Evolutionary conservation across 1,140 invertebrate genomes (phyloP), one percentile per base, ranked within the genome.

Genomic region (Hydropsyche tenuis): DNA sequence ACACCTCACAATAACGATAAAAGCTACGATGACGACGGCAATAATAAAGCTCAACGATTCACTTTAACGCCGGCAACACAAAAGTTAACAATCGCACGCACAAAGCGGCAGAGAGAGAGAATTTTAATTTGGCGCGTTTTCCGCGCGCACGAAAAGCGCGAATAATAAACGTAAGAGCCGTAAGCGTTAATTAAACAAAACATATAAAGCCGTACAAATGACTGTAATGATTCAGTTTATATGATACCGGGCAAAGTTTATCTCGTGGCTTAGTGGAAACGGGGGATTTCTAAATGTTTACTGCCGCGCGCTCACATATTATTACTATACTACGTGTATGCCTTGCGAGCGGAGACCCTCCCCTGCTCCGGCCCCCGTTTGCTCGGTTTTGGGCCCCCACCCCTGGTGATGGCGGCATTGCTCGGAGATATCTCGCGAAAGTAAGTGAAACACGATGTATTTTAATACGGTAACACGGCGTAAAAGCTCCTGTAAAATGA

Each of bases 371-470:
- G 12, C 16, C n/a, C 14, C n/a, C 63, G 22, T 16, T 14, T 64
- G 30, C 9, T 14, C 66, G n/a, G 16, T 27, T 30, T 25, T 20
- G 30, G 30, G 11, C 66, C 45, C 16, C 37, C 64, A 9, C 63
- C 62, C 46, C 43, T 60, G 30, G 30, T 56, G 62, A 18, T 23
- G n/a, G 42, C 23, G 30, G 30, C 30, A 9, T 22, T 27, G 23
- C 23, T 42, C 71, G 60, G 37, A 69, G 65, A 70, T 56, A 56
- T 70, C 48, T 70, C 68, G 25, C 48, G 27, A 75, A 76, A 76
- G 75, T 76, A 74, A 77, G 75, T 74, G 75, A 72, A 77, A 77
- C 72, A 76, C 69, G 46, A 51, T 74, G 75, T 74, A 77, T 74
- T 77, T 77, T 74, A 77, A 77, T 77, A 74, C 69, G 75, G 75